A percentile compares a stretch with the other conserved stretches of the same genome.
Conservation (phyloP, 2,888 invertebrate genomes). For the Pheosia gnoma region DNA sequence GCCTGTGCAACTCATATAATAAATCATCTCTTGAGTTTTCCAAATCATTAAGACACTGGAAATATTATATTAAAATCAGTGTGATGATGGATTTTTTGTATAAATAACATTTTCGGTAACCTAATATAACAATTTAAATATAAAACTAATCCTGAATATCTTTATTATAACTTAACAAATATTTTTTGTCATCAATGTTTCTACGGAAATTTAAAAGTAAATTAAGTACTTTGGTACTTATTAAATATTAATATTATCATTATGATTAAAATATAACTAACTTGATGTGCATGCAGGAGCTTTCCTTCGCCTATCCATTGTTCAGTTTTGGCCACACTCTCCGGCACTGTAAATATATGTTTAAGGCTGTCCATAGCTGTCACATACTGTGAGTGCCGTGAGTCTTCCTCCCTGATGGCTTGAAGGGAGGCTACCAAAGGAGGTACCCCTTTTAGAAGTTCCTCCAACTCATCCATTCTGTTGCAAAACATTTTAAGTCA, state of each 20-base stretch:
- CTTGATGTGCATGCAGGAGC: constrained; percentile 96
- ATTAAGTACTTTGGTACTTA: too few species aligned
- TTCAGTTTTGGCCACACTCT: constrained; percentile 97
- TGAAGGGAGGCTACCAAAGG: constrained; percentile 91
- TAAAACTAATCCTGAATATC: too few species aligned
- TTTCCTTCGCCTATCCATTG: constrained; percentile 98
- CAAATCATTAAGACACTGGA: constrained; percentile 94
- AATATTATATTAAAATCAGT: constrained; percentile 26
- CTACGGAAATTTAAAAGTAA: too few species aligned
- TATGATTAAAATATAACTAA: constrained; percentile 36
- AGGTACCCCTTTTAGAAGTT: constrained; percentile 89
- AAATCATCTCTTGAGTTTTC: constrained; percentile 98
- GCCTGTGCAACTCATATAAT: constrained; percentile 95
- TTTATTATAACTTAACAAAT: too few species aligned
- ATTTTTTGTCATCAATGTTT: too few species aligned
- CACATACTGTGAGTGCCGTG: constrained; percentile 97
- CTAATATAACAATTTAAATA: neutral
- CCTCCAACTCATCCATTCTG: constrained; percentile 91
- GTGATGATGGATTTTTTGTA: too few species aligned
- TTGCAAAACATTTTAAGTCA: neutral
- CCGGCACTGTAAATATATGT: constrained; percentile 98
- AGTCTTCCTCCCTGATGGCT: constrained; percentile 95
- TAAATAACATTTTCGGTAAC: neutral
- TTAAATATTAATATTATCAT: too few species aligned
- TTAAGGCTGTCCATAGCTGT: constrained; percentile 99